A percentile compares a stretch with the other conserved stretches of the same genome.
Evolutionary conservation across 2,113 vertebrate species (phyloP).

Genomic region (Fregetta grallaria): DNA sequence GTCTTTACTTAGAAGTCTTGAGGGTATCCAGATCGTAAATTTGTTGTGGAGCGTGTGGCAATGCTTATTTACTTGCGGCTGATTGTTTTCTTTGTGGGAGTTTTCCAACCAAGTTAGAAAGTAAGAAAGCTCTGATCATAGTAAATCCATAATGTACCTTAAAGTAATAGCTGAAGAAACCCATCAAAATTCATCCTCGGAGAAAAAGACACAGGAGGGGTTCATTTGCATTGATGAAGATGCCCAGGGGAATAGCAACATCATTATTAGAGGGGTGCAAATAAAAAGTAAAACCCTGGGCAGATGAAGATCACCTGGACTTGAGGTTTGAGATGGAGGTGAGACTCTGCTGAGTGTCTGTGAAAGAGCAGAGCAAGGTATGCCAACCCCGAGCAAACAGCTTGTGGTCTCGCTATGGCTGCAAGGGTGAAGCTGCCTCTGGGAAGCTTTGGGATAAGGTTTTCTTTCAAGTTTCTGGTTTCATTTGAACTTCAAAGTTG

Average conservation of each 20-base stretch:
- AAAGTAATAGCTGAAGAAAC: neutral
- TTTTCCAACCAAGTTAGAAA: neutral
- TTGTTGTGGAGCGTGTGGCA: neutral
- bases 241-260: neutral
- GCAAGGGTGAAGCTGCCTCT: neutral
- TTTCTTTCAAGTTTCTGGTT: neutral
- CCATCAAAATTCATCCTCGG: neutral
- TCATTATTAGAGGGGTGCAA: neutral
- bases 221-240: neutral
- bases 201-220: neutral
- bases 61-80: neutral
- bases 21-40: neutral
- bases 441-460: neutral
- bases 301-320: neutral
- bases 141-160: neutral
- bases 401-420: neutral
- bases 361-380: neutral
- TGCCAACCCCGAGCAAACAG: neutral
- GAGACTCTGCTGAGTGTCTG: neutral
- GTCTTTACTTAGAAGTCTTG: neutral
- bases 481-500: neutral
- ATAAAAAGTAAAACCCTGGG: neutral
- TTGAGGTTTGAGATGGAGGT: neutral
- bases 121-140: neutral
- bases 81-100: neutral